Evolutionary conservation across 2,797 vertebrate species (phyloP), one percentile per base, ranked within the genome.

Genomic region (Pteropus rufus): DNA sequence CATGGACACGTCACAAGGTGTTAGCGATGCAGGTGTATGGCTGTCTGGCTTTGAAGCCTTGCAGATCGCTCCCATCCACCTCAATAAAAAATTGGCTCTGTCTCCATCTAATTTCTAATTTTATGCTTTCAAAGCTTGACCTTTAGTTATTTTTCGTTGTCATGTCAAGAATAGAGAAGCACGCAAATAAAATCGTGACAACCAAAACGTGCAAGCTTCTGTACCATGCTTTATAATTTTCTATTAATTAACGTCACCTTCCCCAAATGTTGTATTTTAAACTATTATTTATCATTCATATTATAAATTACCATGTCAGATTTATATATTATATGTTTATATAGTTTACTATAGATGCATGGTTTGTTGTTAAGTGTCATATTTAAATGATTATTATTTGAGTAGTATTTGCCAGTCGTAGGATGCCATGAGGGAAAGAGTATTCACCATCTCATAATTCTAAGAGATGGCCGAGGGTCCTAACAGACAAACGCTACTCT

Each of bases 1-100:
- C 98, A 98, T 92, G 92, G 95, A 97, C 97, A 96, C 96, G 96
- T 93, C 98, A 88, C 96, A 67, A 77, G 96, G 88, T 60, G 58
- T 95, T 81, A 96, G 36, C 23, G 60, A 75, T 4, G 65, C 41
- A 69, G 60, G 73, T 7, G 31, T 26, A 76, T 1, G 23, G 86
- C 49, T 34, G 34, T 26, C 70, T 88, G 91, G 64, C 46, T 39
- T 31, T 67, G 58, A 46, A 12, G 14, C 12, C 46, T 81, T 91
- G 80, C 73, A n/a, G 14, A 89, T n/a, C 89, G 76, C 23, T 7
- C 0, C 54, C 89, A 70, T 39, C 49, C 89, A 73, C 39, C 93
- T 96, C 34, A 7, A 89, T 73, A 89, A 24, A 88, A 81, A 31
- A 0, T 23, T n/a, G 36, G 31, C 15, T 18, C 7, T 2, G 46